Evolutionary conservation across 2,888 invertebrate species (phyloP).

Genomic region (Conchocele bisecta): DNA sequence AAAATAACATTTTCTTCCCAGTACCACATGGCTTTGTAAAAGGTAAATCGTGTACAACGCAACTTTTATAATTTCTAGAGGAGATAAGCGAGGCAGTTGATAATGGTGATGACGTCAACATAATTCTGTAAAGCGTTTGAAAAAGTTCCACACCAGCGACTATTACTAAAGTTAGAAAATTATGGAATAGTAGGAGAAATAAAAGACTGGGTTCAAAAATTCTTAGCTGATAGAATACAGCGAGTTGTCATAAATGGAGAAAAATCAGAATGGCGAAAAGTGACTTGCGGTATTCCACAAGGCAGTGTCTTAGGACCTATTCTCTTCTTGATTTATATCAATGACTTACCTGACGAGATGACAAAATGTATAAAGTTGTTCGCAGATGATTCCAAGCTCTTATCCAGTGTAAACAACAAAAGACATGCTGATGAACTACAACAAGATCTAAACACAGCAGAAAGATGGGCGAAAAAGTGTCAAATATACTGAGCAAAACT

Average conservation of each 20-base stretch:
- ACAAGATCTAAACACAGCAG: too few relatives aligned
- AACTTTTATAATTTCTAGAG: conserved; percentile 19
- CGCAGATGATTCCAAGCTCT: too few relatives aligned
- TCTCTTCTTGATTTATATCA: conserved; percentile 12
- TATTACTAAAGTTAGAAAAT: conserved; percentile 14
- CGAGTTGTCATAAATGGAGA: conserved; percentile 13
- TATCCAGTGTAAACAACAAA: too few relatives aligned
- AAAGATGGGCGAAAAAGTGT: conserved; percentile 18
- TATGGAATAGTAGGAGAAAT: conserved; percentile 12
- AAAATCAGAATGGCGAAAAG: conserved; percentile 1
- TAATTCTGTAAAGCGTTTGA: conserved; percentile 33
- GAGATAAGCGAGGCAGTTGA: conserved; percentile 18
- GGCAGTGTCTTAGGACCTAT: conserved; percentile 19
- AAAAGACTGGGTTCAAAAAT: conserved; percentile 14
- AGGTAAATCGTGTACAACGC: conserved; percentile 2
- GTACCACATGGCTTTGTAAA: conserved; percentile 27
- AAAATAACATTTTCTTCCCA: conserved; percentile 6
- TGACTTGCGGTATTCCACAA: conserved; percentile 16
- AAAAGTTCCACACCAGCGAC: conserved; percentile 20
- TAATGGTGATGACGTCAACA: conserved; percentile 11
- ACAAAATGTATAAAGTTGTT: too few relatives aligned
- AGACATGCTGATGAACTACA: too few relatives aligned
- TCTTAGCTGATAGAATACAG: conserved; percentile 14
- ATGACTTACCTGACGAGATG: conserved; percentile 18
- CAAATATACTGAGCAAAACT: too few relatives aligned